Evolutionary conservation across 2,797 vertebrate genomes (phyloP).

Genomic region (Euphonia xanthogaster): DNA sequence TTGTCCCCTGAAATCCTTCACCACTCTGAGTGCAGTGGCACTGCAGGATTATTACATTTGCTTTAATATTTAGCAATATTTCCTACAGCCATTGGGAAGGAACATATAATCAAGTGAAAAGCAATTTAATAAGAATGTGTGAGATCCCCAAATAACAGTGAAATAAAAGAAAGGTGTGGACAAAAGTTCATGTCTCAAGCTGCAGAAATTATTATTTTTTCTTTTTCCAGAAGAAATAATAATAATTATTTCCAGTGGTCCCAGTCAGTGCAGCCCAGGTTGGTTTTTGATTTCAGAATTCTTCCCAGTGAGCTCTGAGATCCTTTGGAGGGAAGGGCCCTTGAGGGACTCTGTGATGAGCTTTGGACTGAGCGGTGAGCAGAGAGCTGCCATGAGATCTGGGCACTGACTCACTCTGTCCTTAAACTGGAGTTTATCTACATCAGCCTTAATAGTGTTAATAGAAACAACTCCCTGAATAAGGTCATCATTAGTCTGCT

Average conservation of each 20-base stretch:
- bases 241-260: too few species aligned
- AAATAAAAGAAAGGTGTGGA: background rate
- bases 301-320: background rate
- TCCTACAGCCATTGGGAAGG: accelerated
- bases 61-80: background rate
- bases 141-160: background rate
- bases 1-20: background rate
- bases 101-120: background rate
- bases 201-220: background rate
- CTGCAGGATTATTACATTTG: background rate
- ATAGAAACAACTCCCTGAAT: background rate
- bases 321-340: background rate
- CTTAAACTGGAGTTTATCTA: background rate
- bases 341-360: background rate
- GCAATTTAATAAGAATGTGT: background rate
- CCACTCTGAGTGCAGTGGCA: background rate
- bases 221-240: too few species aligned
- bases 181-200: background rate
- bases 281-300: background rate
- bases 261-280: too few species aligned
- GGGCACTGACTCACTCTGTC: background rate
- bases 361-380: background rate
- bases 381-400: background rate
- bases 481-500: accelerated
- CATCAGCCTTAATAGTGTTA: background rate